These are phyloP conservation scores for Synergus laeviventris DNA, from an alignment of 2,888 invertebrate genomes.

Conservation along the genomic window DNA sequence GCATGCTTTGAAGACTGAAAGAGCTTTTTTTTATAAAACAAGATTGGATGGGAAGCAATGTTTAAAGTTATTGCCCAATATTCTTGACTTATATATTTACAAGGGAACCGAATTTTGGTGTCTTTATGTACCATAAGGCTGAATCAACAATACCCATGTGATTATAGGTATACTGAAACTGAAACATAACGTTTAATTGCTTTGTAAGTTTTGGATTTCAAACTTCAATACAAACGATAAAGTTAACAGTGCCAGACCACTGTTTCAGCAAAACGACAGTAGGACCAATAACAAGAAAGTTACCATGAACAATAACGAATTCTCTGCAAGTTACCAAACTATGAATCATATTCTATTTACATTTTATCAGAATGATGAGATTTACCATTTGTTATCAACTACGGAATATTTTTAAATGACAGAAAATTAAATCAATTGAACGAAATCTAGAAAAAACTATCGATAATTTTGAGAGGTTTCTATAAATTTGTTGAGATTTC, in stretches of 20 bases:
- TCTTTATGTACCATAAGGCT: constrained; percentile 26
- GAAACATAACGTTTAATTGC: constrained; percentile 27
- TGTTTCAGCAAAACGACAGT: background rate
- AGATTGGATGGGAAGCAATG: background rate
- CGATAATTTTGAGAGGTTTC: no score
- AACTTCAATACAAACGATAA: constrained; percentile 33
- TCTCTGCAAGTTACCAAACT: background rate
- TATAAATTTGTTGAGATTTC: no score
- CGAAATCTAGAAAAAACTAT: background rate
- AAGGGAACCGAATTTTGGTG: constrained; percentile 5
- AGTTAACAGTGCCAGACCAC: constrained; percentile 15
- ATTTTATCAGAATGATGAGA: constrained; percentile 19
- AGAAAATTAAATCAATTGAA: background rate
- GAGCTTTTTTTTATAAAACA: background rate
- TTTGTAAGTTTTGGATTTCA: constrained; percentile 30
- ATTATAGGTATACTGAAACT: background rate
- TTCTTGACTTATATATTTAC: constrained; percentile 17
- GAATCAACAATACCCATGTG: constrained; percentile 17
- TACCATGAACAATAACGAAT: background rate
- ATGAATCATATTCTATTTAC: background rate
- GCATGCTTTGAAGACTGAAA: background rate
- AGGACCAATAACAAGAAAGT: constrained; percentile 43
- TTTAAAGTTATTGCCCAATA: background rate
- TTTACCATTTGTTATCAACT: background rate
- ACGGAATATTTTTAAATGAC: background rate